Conservation (phyloP, 2,797 vertebrate genomes). For the Amniataba percoides region DNA sequence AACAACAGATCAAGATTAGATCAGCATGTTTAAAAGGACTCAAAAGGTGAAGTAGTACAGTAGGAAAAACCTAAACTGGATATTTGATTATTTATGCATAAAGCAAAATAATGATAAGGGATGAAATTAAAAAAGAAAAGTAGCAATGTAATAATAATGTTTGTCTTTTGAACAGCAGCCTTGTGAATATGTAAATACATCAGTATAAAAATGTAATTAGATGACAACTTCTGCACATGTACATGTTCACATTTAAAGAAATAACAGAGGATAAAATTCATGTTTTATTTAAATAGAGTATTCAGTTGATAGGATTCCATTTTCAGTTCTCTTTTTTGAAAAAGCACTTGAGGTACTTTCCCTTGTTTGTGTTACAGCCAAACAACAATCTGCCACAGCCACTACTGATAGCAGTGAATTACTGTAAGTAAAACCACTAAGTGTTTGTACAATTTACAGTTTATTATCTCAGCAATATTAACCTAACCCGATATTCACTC, state of each 20-base stretch:
- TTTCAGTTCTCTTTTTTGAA: slow-evolving; percentile 15
- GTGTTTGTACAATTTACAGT: neutral
- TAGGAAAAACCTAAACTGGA: neutral
- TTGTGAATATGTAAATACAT: neutral
- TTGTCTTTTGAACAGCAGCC: neutral
- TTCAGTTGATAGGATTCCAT: neutral
- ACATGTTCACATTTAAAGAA: neutral
- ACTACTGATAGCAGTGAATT: neutral
- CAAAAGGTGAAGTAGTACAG: slow-evolving; percentile 4
- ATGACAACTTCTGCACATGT: neutral
- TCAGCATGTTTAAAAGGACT: slow-evolving; percentile 25
- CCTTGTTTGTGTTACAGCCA: neutral
- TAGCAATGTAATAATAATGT: neutral
- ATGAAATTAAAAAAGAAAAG: neutral
- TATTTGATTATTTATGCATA: neutral
- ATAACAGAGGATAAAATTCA: neutral
- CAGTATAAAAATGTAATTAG: neutral
- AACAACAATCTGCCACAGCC: neutral
- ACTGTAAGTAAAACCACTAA: neutral
- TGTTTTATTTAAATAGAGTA: neutral
- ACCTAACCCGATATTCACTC: neutral
- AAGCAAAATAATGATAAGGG: neutral
- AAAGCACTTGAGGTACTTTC: neutral
- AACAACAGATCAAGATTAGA: slow-evolving; percentile 26
- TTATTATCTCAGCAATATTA: neutral